Evolutionary conservation across 2,113 vertebrate genomes (phyloP).

Genomic region (Rhynchomys soricoides): DNA sequence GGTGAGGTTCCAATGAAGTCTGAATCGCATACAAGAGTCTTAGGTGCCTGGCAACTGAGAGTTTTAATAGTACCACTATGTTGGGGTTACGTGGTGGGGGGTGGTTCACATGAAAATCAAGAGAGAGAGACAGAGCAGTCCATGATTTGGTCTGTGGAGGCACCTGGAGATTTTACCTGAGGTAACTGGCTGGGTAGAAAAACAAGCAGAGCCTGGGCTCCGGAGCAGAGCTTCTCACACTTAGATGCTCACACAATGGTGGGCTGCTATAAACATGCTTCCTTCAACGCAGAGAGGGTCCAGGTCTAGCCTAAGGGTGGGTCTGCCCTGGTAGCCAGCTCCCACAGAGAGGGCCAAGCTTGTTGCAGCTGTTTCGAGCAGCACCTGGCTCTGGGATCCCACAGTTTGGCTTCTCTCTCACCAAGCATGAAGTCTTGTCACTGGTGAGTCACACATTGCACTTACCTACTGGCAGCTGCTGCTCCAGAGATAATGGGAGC

Average conservation of each 20-base stretch:
- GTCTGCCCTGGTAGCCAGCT: not conserved
- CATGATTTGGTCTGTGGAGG: not conserved
- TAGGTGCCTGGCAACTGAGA: not conserved
- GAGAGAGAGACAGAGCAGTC: not conserved
- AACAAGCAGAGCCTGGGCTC: not conserved
- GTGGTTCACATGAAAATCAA: not conserved
- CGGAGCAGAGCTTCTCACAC: not conserved
- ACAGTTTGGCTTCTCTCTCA: not conserved
- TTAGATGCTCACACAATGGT: not conserved
- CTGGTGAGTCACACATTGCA: not conserved
- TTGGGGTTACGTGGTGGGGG: not conserved
- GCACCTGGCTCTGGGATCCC: not conserved
- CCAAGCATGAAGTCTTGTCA: not conserved
- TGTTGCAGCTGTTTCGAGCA: not conserved
- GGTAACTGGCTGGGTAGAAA: not conserved
- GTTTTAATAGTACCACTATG: not conserved
- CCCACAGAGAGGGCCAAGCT: not conserved
- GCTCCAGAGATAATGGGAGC: not conserved
- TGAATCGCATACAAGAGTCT: not conserved
- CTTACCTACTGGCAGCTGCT: not conserved
- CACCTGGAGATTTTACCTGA: not conserved
- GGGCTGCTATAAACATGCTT: not conserved
- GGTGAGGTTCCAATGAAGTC: not conserved
- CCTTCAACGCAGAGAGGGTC: not conserved
- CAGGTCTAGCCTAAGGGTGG: not conserved